Evolutionary conservation across 2,888 invertebrate genomes (phyloP).

Genomic region (Metacarcinus magister): DNA sequence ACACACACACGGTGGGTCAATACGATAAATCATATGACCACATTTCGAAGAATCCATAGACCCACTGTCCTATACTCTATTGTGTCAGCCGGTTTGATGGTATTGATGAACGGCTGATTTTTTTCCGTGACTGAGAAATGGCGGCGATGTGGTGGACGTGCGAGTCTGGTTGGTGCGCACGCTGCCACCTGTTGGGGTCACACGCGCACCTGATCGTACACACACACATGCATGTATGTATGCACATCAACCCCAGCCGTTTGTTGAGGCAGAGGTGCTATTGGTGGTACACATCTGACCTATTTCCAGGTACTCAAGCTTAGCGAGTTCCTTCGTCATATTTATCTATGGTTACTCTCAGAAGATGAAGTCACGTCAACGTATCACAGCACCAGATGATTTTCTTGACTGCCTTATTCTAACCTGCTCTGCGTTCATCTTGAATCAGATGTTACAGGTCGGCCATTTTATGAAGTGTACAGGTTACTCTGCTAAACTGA

Average conservation of each 20-base stretch:
- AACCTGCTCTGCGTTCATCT: background rate
- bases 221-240: background rate
- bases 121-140: background rate
- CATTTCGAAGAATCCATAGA: background rate
- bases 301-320: background rate
- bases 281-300: background rate
- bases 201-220: constrained; percentile 2
- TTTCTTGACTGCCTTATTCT: background rate
- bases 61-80: background rate
- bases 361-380: background rate
- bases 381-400: background rate
- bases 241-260: background rate
- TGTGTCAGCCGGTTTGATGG: background rate
- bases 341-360: background rate
- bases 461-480: background rate
- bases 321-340: background rate
- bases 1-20: background rate
- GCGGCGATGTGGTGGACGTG: background rate
- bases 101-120: background rate
- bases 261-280: background rate
- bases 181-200: background rate
- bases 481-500: no score
- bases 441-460: background rate
- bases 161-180: background rate
- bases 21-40: background rate